phyloP scores from a whole-genome alignment of 35 echinoderm and acorn worm species.

The Ptychodera flava region DNA sequence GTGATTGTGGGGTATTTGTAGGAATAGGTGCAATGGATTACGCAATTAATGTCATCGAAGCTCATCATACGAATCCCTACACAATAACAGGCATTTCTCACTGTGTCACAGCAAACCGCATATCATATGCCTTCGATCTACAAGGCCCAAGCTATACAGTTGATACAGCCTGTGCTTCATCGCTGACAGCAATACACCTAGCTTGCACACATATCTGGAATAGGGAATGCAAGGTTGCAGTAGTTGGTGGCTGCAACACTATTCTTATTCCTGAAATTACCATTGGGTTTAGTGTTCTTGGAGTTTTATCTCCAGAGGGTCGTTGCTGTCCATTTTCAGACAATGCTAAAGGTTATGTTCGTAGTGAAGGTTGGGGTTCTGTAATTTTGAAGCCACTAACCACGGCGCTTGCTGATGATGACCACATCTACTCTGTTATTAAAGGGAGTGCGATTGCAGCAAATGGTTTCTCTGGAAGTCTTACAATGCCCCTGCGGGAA shows the following conservation, averaged over 20 bases:
- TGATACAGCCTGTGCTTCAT: slow-evolving; percentile 85
- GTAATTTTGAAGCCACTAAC: slow-evolving; percentile 76
- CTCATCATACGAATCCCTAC: slow-evolving; percentile 67
- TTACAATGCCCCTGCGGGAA: slow-evolving; percentile 75
- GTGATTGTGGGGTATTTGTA: slow-evolving; percentile 71
- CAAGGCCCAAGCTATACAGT: slow-evolving; percentile 73
- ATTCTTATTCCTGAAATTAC: slow-evolving; percentile 69
- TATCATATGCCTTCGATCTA: slow-evolving; percentile 84
- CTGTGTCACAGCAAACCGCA: slow-evolving; percentile 78
- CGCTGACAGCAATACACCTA: slow-evolving; percentile 85
- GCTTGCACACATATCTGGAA: slow-evolving; percentile 64
- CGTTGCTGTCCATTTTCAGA: slow-evolving; percentile 82
- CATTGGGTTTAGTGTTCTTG: slow-evolving; percentile 72
- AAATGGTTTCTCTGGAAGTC: slow-evolving; percentile 60
- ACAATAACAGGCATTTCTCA: slow-evolving; percentile 79
- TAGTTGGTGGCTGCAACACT: slow-evolving; percentile 54
- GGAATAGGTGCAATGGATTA: slow-evolving; percentile 85
- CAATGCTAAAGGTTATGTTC: slow-evolving; percentile 84
- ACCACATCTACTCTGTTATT: slow-evolving; percentile 83
- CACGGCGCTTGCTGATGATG: slow-evolving; percentile 55
- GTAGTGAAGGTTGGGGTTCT: too few species aligned
- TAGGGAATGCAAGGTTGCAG: slow-evolving; percentile 67
- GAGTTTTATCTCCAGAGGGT: slow-evolving; percentile 83
- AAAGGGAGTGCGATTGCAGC: slow-evolving; percentile 63
- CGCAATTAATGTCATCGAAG: too few species aligned